A percentile compares a stretch with the other conserved stretches of the same genome.
Evolutionary conservation across 1,140 invertebrate species (phyloP).

Genomic region (Ceratoteleas bidentatus): DNA sequence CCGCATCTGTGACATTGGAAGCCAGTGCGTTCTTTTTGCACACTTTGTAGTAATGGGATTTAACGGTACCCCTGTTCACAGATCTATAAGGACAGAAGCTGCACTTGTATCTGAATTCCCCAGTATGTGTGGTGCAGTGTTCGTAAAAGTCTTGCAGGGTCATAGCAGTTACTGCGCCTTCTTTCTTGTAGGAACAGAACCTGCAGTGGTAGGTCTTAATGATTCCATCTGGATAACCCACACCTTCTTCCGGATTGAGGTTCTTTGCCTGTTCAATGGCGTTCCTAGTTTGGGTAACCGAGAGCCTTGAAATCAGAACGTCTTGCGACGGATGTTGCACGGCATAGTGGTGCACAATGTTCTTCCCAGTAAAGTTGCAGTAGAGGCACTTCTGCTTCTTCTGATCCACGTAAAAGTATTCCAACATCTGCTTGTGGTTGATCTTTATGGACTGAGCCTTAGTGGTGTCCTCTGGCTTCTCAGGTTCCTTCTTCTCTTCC

Average conservation of each 20-base stretch:
- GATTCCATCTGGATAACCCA: slow-evolving; percentile 58
- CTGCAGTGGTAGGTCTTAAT: slow-evolving; percentile 77
- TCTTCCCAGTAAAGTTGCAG: slow-evolving; percentile 83
- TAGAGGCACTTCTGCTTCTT: slow-evolving; percentile 82
- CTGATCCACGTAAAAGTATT: slow-evolving; percentile 70
- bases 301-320: slow-evolving; percentile 84
- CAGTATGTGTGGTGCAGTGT: slow-evolving; percentile 87
- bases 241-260: slow-evolving; percentile 43
- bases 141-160: slow-evolving; percentile 83
- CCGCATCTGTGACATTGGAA: slow-evolving; percentile 52
- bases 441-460: slow-evolving; percentile 42
- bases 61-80: slow-evolving; percentile 77
- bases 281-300: slow-evolving; percentile 78
- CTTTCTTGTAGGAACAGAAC: slow-evolving; percentile 80
- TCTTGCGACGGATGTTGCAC: slow-evolving; percentile 84
- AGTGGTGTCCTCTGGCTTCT: not conserved
- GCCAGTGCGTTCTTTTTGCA: slow-evolving; percentile 68
- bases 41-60: slow-evolving; percentile 79
- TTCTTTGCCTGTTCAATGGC: slow-evolving; percentile 76
- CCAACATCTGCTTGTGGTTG: slow-evolving; percentile 59
- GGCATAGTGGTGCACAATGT: slow-evolving; percentile 86
- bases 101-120: slow-evolving; percentile 86
- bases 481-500: slow-evolving; percentile 1
- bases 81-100: slow-evolving; percentile 81
- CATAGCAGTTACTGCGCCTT: slow-evolving; percentile 67